A percentile compares a stretch with the other conserved stretches of the same genome.
These are phyloP conservation scores for Eumerus sabulonum DNA, from an alignment of 2,888 invertebrate species.

Conservation along the genomic window DNA sequence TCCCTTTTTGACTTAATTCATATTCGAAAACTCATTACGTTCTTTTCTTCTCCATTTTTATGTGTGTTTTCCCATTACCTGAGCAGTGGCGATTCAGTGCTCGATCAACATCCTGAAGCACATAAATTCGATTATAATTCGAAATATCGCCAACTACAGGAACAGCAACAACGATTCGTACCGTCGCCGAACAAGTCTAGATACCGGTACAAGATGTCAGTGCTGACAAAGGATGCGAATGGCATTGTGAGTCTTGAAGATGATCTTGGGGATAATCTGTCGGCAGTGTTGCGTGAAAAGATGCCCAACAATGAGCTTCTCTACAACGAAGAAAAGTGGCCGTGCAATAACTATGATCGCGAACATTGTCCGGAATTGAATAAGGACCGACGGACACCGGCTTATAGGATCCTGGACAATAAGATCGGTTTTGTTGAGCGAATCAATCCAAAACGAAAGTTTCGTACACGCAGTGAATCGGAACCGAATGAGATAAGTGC, in stretches of 20 bases:
- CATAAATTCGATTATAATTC: constrained; percentile 40
- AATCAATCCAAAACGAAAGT: constrained; percentile 69
- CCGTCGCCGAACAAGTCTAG: constrained; percentile 11
- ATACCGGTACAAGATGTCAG: constrained; percentile 45
- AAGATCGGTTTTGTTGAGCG: constrained; percentile 44
- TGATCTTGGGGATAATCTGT: constrained; percentile 46
- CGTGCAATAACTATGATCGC: constrained; percentile 34
- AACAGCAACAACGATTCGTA: constrained; percentile 9
- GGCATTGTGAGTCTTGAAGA: constrained; percentile 30
- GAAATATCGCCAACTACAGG: constrained; percentile 9
- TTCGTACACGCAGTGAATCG: constrained; percentile 71
- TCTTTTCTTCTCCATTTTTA: no score
- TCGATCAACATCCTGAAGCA: no score
- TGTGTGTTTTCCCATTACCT: no score
- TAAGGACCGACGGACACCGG: constrained; percentile 43
- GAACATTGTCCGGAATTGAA: constrained; percentile 12
- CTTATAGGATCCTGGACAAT: constrained; percentile 36
- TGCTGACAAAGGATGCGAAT: constrained; percentile 43
- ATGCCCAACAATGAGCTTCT: constrained; percentile 59
- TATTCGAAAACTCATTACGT: no score
- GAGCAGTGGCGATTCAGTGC: no score
- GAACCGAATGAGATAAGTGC: constrained; percentile 63
- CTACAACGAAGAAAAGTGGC: constrained; percentile 54
- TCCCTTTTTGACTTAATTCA: no score
- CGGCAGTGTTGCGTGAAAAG: constrained; percentile 56